Conservation (phyloP, 2,113 vertebrate genomes). For the Nycticebus coucang region DNA sequence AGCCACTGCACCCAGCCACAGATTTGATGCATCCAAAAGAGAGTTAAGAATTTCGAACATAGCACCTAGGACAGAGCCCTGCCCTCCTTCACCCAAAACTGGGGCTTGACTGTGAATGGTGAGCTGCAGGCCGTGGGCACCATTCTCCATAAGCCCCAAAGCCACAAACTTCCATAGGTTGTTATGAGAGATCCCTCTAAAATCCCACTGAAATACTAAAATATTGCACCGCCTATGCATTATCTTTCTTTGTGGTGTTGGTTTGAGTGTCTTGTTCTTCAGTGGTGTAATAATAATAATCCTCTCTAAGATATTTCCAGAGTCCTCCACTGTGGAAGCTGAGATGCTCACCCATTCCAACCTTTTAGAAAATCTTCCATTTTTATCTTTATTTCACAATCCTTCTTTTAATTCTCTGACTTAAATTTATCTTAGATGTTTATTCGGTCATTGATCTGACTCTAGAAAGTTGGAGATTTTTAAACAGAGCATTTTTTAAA, state of each 20-base stretch:
- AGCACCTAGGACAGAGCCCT: not conserved
- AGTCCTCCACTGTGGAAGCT: not conserved
- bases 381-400: conserved; percentile 33
- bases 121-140: not conserved
- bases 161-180: not conserved
- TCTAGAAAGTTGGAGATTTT: not conserved
- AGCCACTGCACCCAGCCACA: not conserved
- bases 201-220: not conserved
- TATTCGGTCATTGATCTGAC: not conserved
- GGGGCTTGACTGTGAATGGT: not conserved
- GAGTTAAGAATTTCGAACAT: not conserved
- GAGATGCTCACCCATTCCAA: not conserved
- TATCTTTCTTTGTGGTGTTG: not conserved
- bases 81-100: not conserved
- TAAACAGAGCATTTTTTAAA: not conserved
- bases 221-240: not conserved
- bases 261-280: conserved; percentile 7
- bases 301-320: not conserved
- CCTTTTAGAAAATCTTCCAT: not conserved
- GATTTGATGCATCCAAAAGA: not conserved
- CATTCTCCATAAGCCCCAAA: not conserved
- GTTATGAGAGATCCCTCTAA: not conserved
- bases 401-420: not conserved
- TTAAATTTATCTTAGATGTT: not conserved
- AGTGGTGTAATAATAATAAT: not conserved